phyloP scores from a whole-genome alignment of 2,797 vertebrate genomes.

The Pterois miles region DNA sequence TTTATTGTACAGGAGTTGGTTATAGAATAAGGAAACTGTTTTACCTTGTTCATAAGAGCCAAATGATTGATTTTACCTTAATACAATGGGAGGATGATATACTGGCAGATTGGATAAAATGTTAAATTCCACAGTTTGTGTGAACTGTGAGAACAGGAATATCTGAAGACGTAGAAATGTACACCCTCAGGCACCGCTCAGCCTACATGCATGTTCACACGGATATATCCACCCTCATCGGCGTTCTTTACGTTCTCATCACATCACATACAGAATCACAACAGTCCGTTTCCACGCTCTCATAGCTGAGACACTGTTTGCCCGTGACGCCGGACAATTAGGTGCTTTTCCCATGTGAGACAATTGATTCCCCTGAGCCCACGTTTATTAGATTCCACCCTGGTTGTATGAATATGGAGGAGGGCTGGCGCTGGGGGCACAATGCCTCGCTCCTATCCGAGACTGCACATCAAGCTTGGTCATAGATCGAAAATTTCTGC shows the following conservation, averaged over 20 bases:
- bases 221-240: conserved; percentile 33
- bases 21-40: neutral
- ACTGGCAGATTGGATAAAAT: neutral
- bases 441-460: conserved; percentile 70
- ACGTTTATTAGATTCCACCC: conserved; percentile 77
- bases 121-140: neutral
- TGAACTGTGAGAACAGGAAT: conserved; percentile 2
- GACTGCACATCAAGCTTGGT: conserved; percentile 39
- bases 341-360: conserved; percentile 67
- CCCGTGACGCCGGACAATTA: conserved; percentile 58
- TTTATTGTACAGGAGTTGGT: neutral
- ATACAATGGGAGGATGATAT: neutral
- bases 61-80: neutral
- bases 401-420: conserved; percentile 80
- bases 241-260: conserved; percentile 41
- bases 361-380: conserved; percentile 65
- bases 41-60: neutral
- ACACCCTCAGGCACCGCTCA: conserved; percentile 12
- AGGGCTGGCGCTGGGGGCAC: conserved; percentile 56
- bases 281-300: conserved; percentile 28
- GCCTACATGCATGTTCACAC: conserved; percentile 61
- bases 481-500: conserved; percentile 63
- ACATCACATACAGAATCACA: conserved; percentile 28
- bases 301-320: conserved; percentile 70
- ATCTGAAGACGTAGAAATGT: conserved; percentile 24